phyloP scores from a whole-genome alignment of 1,140 invertebrate genomes.

The Mya arenaria region DNA sequence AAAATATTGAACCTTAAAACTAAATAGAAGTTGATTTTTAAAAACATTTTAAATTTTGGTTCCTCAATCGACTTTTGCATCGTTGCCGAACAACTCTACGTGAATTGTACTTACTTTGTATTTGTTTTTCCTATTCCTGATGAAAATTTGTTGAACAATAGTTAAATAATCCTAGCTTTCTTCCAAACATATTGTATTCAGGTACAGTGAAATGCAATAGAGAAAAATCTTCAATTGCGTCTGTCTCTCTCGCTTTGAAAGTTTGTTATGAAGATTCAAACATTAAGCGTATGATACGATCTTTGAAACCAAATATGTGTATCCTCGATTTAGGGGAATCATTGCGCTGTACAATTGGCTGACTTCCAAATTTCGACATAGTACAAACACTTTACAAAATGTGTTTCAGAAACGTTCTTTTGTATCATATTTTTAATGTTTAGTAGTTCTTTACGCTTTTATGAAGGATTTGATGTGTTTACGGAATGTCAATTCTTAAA shows the following conservation, averaged over 20 bases:
- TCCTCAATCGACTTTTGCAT: no score
- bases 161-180: conserved; percentile 65
- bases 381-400: background rate
- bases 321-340: conserved; percentile 64
- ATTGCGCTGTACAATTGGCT: conserved; percentile 64
- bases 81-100: background rate
- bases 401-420: background rate
- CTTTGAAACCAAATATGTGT: conserved; percentile 64
- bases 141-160: conserved; percentile 48
- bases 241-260: conserved; percentile 46
- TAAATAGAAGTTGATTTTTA: no score
- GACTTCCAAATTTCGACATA: conserved; percentile 45
- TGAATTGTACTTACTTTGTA: conserved; percentile 53
- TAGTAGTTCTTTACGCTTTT: conserved; percentile 23
- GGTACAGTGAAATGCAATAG: conserved; percentile 52
- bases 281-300: conserved; percentile 73
- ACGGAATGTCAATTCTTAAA: no score
- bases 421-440: background rate
- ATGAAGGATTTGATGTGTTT: background rate
- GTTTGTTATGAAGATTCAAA: conserved; percentile 70
- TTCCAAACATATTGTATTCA: conserved; percentile 58
- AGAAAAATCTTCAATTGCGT: conserved; percentile 27
- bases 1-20: no score
- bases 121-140: conserved; percentile 59
- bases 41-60: no score